phyloP scores from a whole-genome alignment of 2,797 vertebrate genomes.

The Crocodylus rhombifer region DNA sequence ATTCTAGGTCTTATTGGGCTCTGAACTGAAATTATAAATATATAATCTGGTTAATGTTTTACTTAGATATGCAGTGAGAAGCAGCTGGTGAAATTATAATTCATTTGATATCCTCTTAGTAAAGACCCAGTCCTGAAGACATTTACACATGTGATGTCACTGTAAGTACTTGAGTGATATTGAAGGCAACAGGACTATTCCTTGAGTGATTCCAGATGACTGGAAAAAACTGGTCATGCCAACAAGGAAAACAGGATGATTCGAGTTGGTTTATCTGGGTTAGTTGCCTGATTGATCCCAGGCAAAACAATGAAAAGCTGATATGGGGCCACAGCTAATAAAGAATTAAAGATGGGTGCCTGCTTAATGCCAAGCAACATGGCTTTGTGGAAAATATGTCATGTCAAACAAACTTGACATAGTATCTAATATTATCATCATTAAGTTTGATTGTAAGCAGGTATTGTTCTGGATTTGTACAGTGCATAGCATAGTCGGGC shows the following conservation, averaged over 20 bases:
- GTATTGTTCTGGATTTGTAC: neutral
- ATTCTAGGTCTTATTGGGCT: neutral
- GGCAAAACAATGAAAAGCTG: neutral
- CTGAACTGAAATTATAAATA: neutral
- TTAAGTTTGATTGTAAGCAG: neutral
- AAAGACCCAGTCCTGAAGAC: neutral
- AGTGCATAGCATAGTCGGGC: neutral
- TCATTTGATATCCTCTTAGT: neutral
- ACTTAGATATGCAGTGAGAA: neutral
- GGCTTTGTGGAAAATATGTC: neutral
- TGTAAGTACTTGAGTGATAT: neutral
- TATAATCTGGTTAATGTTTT: neutral
- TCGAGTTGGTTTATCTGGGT: neutral
- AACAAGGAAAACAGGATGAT: neutral
- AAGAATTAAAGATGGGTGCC: neutral
- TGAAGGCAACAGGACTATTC: neutral
- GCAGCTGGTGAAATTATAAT: neutral
- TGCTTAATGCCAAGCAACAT: neutral
- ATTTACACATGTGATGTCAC: neutral
- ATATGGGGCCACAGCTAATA: too few species aligned
- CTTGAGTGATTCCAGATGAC: neutral
- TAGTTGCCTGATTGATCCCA: neutral
- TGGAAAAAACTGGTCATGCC: neutral
- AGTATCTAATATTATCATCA: neutral
- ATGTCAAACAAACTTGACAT: neutral